Conservation (phyloP, 2,888 invertebrate genomes). For the Erynnis tages region DNA sequence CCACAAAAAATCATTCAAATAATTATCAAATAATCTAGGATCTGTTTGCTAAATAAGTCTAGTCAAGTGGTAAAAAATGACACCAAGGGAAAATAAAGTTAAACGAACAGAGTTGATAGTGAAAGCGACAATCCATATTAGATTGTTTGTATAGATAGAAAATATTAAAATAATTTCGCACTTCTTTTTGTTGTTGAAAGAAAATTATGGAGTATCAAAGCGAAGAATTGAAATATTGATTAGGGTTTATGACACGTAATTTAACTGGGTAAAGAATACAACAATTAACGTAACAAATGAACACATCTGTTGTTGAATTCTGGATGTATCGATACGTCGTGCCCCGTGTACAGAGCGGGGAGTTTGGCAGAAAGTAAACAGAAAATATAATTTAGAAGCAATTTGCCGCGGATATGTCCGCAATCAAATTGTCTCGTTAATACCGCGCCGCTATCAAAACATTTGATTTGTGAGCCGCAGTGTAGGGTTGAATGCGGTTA, state of each 20-base stretch:
- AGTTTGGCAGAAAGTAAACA: conserved; percentile 80
- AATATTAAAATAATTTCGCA: conserved; percentile 13
- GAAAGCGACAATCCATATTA: conserved; percentile 14
- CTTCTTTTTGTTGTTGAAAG: conserved; percentile 9
- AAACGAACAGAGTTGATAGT: conserved; percentile 1
- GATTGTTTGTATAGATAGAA: conserved; percentile 18
- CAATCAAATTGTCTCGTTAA: conserved; percentile 83
- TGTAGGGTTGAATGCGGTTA: conserved; percentile 65
- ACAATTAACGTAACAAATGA: conserved; percentile 68
- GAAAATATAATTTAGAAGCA: conserved; percentile 82
- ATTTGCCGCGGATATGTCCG: conserved; percentile 80
- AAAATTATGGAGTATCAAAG: conserved; percentile 12
- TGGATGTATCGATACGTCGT: conserved; percentile 42
- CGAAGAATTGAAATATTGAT: conserved; percentile 34
- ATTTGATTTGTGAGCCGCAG: conserved; percentile 77
- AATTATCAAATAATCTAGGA: too few species aligned
- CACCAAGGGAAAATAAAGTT: neutral
- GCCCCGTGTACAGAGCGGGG: conserved; percentile 60
- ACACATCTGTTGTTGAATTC: conserved; percentile 56
- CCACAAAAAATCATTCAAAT: too few species aligned
- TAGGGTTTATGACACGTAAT: conserved; percentile 48
- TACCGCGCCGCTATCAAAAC: conserved; percentile 80
- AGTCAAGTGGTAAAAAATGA: neutral
- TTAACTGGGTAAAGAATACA: conserved; percentile 53
- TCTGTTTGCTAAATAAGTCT: too few species aligned